phyloP scores from a whole-genome alignment of 2,888 invertebrate genomes.

The Drosophila nr. medialis region DNA sequence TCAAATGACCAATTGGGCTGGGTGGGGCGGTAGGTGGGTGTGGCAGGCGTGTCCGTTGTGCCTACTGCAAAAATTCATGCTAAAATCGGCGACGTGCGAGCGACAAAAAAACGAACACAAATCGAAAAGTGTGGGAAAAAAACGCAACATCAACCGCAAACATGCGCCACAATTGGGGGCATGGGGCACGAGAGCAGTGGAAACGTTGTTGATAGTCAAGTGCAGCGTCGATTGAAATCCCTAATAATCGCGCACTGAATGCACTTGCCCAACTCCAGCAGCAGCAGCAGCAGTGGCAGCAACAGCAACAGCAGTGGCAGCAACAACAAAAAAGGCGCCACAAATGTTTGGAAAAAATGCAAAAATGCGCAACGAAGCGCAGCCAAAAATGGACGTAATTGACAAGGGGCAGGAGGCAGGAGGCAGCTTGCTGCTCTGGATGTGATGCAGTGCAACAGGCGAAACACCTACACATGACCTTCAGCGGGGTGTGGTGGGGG shows the following conservation, averaged over 20 bases:
- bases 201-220: constrained; percentile 39
- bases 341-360: constrained; percentile 67
- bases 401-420: background rate
- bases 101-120: constrained; percentile 36
- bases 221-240: constrained; percentile 78
- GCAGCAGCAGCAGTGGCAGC: background rate
- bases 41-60: constrained; percentile 17
- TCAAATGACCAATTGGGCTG: constrained; percentile 64
- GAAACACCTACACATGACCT: constrained; percentile 58
- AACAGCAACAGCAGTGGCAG: background rate
- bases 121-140: constrained; percentile 56
- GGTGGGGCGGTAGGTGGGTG: background rate
- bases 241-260: constrained; percentile 74
- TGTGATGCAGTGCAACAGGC: constrained; percentile 29
- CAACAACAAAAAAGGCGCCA: constrained; percentile 17
- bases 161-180: constrained; percentile 44
- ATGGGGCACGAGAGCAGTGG: background rate
- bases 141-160: constrained; percentile 73
- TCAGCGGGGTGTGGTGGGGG: constrained; percentile 36
- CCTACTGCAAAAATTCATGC: constrained; percentile 78
- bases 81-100: constrained; percentile 62
- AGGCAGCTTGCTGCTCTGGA: background rate
- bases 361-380: constrained; percentile 69
- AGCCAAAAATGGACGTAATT: constrained; percentile 48
- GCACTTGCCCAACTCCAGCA: constrained; percentile 55